These are phyloP conservation scores for Bombus balteatus DNA, from an alignment of 1,140 invertebrate genomes.

Conservation along the genomic window DNA sequence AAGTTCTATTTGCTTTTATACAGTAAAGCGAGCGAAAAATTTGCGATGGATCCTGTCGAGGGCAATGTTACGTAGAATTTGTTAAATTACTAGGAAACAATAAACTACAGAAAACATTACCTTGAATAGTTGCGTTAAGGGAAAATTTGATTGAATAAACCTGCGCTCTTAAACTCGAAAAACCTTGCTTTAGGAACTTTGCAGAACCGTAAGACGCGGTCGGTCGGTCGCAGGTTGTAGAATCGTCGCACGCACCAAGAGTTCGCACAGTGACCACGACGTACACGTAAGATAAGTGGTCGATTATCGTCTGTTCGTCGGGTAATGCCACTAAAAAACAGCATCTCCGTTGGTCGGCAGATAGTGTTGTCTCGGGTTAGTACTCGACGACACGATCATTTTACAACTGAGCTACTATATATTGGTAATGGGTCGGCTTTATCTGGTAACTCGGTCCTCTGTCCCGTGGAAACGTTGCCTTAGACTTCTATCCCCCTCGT, in stretches of 20 bases:
- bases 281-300: conserved; percentile 49
- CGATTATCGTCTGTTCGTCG: conserved; percentile 49
- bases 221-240: conserved; percentile 33
- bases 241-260: conserved; percentile 17
- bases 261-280: conserved; percentile 30
- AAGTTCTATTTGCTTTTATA: background rate
- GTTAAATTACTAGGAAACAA: too few relatives aligned
- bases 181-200: too few relatives aligned
- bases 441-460: conserved; percentile 36
- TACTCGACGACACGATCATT: conserved; percentile 53
- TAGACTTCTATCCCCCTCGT: conserved; percentile 2
- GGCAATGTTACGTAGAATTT: too few relatives aligned
- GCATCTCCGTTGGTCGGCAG: conserved; percentile 31
- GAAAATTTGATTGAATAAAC: too few relatives aligned
- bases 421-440: conserved; percentile 57
- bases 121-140: too few relatives aligned
- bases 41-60: too few relatives aligned
- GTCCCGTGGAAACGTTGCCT: conserved; percentile 23
- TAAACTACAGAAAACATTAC: too few relatives aligned
- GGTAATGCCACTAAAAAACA: conserved; percentile 52
- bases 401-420: conserved; percentile 55
- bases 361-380: conserved; percentile 52
- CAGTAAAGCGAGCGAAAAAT: too few relatives aligned
- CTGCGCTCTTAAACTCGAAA: too few relatives aligned
- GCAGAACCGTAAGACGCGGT: too few relatives aligned